Conservation (phyloP, 2,888 invertebrate species). For the Hypena proboscidalis region DNA sequence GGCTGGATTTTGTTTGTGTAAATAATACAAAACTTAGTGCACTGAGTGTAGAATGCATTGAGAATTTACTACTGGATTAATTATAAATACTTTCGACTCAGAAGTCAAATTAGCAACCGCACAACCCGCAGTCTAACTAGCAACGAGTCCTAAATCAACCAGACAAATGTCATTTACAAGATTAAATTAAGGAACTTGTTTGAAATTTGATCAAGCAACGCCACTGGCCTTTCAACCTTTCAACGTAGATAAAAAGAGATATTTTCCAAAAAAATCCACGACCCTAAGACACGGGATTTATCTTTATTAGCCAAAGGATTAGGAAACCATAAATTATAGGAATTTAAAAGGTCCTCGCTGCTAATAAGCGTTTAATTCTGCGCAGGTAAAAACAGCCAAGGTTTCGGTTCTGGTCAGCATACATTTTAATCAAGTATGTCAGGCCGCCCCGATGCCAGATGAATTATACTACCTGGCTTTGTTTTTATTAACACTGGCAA, state of each 20-base stretch:
- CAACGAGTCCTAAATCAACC: too few relatives aligned
- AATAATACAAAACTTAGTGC: too few relatives aligned
- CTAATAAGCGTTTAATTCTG: slow-evolving; percentile 61
- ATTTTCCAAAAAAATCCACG: slow-evolving; percentile 2
- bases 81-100: too few relatives aligned
- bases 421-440: slow-evolving; percentile 69
- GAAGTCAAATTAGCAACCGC: too few relatives aligned
- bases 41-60: too few relatives aligned
- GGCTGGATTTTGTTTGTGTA: too few relatives aligned
- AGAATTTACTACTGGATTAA: too few relatives aligned
- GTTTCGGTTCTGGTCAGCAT: slow-evolving; percentile 44
- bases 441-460: slow-evolving; percentile 58
- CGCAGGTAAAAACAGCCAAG: slow-evolving; percentile 57
- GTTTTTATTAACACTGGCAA: slow-evolving; percentile 42
- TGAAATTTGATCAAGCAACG: too few relatives aligned
- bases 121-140: too few relatives aligned
- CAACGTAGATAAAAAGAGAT: neutral
- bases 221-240: slow-evolving; percentile 9
- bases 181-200: too few relatives aligned
- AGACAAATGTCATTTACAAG: too few relatives aligned
- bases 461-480: slow-evolving; percentile 48
- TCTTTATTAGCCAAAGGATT: slow-evolving; percentile 56
- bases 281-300: slow-evolving; percentile 35
- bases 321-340: slow-evolving; percentile 59
- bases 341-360: slow-evolving; percentile 55